Evolutionary conservation across 1,140 invertebrate species (phyloP), one percentile per base, ranked within the genome.

Genomic region (Monochamus saltuarius): DNA sequence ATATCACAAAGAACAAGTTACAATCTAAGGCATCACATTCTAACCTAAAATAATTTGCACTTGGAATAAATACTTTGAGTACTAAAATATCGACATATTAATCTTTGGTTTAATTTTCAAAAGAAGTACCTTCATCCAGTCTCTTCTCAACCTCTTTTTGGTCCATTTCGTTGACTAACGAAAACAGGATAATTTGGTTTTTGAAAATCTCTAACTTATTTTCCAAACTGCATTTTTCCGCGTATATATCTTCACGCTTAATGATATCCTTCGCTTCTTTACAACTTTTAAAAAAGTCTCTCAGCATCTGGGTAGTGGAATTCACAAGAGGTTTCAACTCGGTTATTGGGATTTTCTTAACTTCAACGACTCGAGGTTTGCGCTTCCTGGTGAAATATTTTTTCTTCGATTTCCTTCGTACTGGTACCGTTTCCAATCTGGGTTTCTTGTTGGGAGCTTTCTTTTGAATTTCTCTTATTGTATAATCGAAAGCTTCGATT

Each of bases 401-500:
- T 29, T 47, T 60, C 17, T 46, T 60, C 10, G 22, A 1, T 8
- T 45, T 45, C 8, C 36, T 56, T 22, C 34, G 17, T 8, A 34
- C 53, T 16, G 22, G 4, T 1, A 13, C 10, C 35, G 35, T 19
- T 10, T 43, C 16, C 8, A 43, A 29, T 45, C 54, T 60, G 9
- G 42, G 11, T 52, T 54, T 53, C 35, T 53, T 53, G 8, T 13
- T 6, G 11, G 43, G 14, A 9, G 22, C n/a, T 16, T 35, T 64
- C n/a, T 50, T 58, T 42, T 61, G 54, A 8, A 65, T 61, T 1
- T 65, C 38, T 16, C 64, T 55, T n/a, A 66, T 59, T 1, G 60
- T 56, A 43, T 43, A 59, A 60, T 66, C 60, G 38, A 66, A 55
- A 37, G 56, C 37, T 54, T 61, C 66, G 13, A 67, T 63, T 60